These are phyloP conservation scores for Limnephilus rhombicus DNA, from an alignment of 2,888 invertebrate species.

Conservation along the genomic window DNA sequence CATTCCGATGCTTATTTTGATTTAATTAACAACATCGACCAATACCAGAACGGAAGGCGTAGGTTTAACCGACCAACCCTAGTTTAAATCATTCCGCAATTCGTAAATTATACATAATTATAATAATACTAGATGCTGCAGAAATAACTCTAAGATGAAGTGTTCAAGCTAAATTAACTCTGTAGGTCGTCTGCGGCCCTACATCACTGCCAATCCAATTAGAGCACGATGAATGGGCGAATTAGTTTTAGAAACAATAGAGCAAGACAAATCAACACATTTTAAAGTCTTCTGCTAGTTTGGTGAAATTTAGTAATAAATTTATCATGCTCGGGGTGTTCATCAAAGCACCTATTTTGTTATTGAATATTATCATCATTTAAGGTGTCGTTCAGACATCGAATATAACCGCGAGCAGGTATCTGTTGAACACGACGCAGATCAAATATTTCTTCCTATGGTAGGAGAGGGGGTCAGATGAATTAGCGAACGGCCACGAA, in stretches of 20 bases:
- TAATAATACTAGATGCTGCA: not conserved
- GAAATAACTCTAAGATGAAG: not conserved
- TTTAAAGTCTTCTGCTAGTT: not conserved
- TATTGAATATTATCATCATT: too few relatives aligned
- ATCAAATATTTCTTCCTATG: too few relatives aligned
- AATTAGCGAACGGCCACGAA: too few relatives aligned
- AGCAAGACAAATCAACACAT: not conserved
- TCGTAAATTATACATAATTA: not conserved
- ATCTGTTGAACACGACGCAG: too few relatives aligned
- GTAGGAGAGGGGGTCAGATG: too few relatives aligned
- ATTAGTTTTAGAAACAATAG: not conserved
- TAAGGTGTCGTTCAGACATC: too few relatives aligned
- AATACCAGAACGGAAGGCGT: not conserved
- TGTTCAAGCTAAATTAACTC: not conserved
- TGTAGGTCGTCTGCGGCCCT: not conserved
- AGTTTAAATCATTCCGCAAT: not conserved
- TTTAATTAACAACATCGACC: not conserved
- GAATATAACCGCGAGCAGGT: too few relatives aligned
- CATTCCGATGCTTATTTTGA: not conserved
- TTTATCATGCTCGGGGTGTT: too few relatives aligned
- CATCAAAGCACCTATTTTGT: too few relatives aligned
- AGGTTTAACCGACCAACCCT: not conserved
- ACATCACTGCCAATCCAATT: not conserved
- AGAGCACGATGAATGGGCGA: not conserved
- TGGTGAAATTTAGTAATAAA: not conserved